Base-by-base conservation (phyloP, 2,797 vertebrate genomes). In the Sarcophilus harrisii region DNA sequence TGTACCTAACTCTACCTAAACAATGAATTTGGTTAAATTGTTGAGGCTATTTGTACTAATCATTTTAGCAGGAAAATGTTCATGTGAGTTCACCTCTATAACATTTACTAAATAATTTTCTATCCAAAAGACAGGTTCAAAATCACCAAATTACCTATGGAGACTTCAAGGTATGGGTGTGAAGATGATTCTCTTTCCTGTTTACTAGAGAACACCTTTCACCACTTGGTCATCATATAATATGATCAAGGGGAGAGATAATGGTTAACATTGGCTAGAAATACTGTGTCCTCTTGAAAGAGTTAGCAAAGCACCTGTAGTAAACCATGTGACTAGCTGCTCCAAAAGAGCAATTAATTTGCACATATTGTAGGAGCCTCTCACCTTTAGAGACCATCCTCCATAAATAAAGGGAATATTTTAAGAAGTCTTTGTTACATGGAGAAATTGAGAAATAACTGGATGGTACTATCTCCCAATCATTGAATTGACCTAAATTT, bases 91-190 rank as follows among this genome's bases (percentile, higher is more conserved):
- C 94, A 30, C 94, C 73, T 95, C 16, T 62, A 28, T 57, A 60
- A 92, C 6, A 94, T 57, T 81, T 96, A 45, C 54, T 96, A 92
- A 96, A 58, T 38, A 93, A 91, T 81, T 91, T 94, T 94, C 90
- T 92, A 27, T 5, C 32, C 62, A 59, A 96, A 93, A 91, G 21
- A 58, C 81, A 93, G 2, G 9, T 32, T 91, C 93, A 57, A 95
- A 95, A 28, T 94, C 91, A 92, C 54, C 54, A 95, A 95, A 28
- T 94, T 93, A 92, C 91, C 45, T 94, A 24, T 95, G 49, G 90
- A 16, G 92, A 59, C 16, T 52, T 91, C n/a, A 93, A 92, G 91
- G 28, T 81, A 38, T 29, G 58, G 57, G 49, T 94, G 24, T 91
- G 5, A 3, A 81, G 57, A 87, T 91, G 5, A 57, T 81, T 90